Percentiles rank a stretch among this genome's conserved stretches.
These are phyloP conservation scores for Drosophila eohydei DNA, from an alignment of 2,888 invertebrate species.

Conservation along the genomic window DNA sequence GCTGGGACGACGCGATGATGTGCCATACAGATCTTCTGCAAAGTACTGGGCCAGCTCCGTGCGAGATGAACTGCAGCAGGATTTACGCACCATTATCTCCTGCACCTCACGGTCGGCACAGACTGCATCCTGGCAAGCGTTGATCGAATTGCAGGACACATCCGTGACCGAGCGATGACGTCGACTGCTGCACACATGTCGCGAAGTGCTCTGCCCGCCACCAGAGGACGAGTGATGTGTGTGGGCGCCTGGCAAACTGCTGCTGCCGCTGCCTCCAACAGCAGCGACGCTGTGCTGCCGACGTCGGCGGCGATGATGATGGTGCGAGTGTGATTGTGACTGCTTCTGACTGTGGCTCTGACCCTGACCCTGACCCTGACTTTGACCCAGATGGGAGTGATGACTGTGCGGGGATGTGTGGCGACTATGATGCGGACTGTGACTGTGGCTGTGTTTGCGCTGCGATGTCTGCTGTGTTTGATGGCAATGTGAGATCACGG, in stretches of 20 bases:
- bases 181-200: constrained; percentile 75
- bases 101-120: constrained; percentile 84
- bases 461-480: constrained; percentile 67
- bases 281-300: constrained; percentile 61
- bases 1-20: constrained; percentile 82
- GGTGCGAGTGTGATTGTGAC: constrained; percentile 61
- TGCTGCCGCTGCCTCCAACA: constrained; percentile 73
- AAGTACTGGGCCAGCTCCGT: constrained; percentile 84
- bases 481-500: constrained; percentile 67
- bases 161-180: constrained; percentile 84
- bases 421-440: constrained; percentile 75
- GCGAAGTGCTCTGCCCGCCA: constrained; percentile 32
- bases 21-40: constrained; percentile 84
- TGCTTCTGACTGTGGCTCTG: constrained; percentile 40
- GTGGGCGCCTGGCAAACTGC: constrained; percentile 74
- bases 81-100: constrained; percentile 83
- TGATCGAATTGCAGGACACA: constrained; percentile 81
- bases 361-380: constrained; percentile 22
- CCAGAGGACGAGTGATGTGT: constrained; percentile 51
- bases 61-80: constrained; percentile 82
- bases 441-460: constrained; percentile 74
- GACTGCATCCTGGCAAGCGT: constrained; percentile 80
- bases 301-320: constrained; percentile 68
- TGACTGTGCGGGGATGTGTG: constrained; percentile 81
- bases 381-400: constrained; percentile 60